phyloP scores from a whole-genome alignment of 2,113 vertebrate species.

The Cygnus atratus region DNA sequence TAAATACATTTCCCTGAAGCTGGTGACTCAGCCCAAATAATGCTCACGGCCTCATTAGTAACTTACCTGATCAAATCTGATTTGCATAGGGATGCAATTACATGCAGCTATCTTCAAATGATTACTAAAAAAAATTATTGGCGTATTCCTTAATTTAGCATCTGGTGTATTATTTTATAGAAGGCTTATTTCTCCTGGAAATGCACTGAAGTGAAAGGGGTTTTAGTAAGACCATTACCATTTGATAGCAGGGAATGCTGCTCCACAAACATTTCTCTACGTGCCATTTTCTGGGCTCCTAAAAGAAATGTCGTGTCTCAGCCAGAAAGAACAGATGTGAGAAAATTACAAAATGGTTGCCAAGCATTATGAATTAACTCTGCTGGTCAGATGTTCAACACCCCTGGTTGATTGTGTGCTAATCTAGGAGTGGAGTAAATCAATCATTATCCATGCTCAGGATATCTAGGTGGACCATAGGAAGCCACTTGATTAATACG shows the following conservation, averaged over 20 bases:
- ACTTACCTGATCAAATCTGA: not conserved
- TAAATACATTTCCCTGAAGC: not conserved
- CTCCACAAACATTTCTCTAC: not conserved
- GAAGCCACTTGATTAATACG: slow-evolving; percentile 71
- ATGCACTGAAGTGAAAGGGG: not conserved
- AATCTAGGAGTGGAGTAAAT: slow-evolving; percentile 22
- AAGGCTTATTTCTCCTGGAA: slow-evolving; percentile 1
- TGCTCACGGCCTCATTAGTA: not conserved
- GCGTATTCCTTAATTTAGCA: not conserved
- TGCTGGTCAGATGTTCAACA: slow-evolving; percentile 55
- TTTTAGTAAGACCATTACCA: not conserved
- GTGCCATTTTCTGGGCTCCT: slow-evolving; percentile 37
- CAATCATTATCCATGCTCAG: slow-evolving; percentile 49
- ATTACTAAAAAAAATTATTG: not conserved
- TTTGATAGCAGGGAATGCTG: not conserved
- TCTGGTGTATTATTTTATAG: not conserved
- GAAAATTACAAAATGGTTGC: slow-evolving; percentile 34
- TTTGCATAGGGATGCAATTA: not conserved
- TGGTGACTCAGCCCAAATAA: not conserved
- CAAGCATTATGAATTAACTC: slow-evolving; percentile 36
- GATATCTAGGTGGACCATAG: slow-evolving; percentile 43
- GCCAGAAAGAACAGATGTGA: slow-evolving; percentile 61
- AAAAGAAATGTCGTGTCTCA: slow-evolving; percentile 17
- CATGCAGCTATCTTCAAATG: not conserved
- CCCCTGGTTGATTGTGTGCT: slow-evolving; percentile 32